These are phyloP conservation scores for Papilio dardanus DNA, from an alignment of 1,140 invertebrate species.

Conservation along the genomic window DNA sequence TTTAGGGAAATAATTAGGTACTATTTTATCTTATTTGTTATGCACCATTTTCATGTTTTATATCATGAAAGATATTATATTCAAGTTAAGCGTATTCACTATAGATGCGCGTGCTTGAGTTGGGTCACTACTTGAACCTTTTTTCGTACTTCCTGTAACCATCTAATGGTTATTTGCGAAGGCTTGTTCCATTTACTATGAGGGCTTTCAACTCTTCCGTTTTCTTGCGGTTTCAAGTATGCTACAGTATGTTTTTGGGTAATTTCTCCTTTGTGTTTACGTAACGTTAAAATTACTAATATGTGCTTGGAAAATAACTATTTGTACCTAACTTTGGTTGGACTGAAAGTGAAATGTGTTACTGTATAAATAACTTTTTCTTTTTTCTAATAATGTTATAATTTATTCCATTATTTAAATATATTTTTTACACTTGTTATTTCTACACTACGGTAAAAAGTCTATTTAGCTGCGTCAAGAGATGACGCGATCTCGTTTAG, in stretches of 20 bases:
- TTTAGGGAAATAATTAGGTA: no score
- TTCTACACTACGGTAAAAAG: background rate
- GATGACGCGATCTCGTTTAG: background rate
- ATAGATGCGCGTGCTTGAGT: background rate
- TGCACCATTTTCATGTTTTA: background rate
- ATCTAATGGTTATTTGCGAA: conserved; percentile 14
- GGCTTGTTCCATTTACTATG: conserved; percentile 7
- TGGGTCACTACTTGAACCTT: conserved; percentile 9
- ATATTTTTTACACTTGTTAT: background rate
- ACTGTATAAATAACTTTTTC: no score
- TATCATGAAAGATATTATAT: background rate
- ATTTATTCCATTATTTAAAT: background rate
- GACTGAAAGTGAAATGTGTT: no score
- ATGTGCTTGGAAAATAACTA: background rate
- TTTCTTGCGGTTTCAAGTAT: background rate
- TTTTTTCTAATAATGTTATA: background rate
- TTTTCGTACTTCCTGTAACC: conserved; percentile 5
- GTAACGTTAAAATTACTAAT: background rate
- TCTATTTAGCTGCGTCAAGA: background rate
- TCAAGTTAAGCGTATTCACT: conserved; percentile 7
- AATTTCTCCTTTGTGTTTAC: background rate
- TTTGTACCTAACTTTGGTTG: no score
- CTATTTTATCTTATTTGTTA: background rate
- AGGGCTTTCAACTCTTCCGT: background rate
- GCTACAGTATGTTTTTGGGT: background rate